Percentiles rank a stretch among this genome's conserved stretches.
Conservation (phyloP, 2,113 vertebrate species). For the Colossoma macropomum region DNA sequence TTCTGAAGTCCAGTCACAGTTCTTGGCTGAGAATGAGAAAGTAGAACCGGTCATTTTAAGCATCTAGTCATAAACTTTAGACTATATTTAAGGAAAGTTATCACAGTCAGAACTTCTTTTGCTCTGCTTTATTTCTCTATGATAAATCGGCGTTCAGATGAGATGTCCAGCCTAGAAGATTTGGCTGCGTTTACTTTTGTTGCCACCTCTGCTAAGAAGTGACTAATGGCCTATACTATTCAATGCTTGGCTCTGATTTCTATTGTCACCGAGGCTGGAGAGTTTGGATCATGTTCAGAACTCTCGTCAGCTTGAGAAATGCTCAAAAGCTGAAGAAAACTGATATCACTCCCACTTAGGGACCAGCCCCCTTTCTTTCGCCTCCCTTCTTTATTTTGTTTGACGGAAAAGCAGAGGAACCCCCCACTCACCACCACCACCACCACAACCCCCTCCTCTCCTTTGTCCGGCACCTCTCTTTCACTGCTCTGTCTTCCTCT, state of each 20-base stretch:
- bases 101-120: neutral
- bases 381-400: conserved; percentile 53
- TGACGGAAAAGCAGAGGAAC: conserved; percentile 55
- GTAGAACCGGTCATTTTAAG: neutral
- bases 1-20: neutral
- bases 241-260: conserved; percentile 25
- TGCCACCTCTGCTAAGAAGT: conserved; percentile 3
- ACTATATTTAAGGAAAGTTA: neutral
- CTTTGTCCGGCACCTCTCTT: conserved; percentile 60
- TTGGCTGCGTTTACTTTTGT: conserved; percentile 29
- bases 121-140: neutral
- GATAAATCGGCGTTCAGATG: conserved; percentile 20
- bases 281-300: conserved; percentile 53
- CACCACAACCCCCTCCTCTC: conserved; percentile 18
- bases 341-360: conserved; percentile 55
- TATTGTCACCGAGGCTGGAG: conserved; percentile 36
- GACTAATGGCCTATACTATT: conserved; percentile 43
- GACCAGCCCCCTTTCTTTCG: conserved; percentile 49
- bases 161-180: conserved; percentile 2
- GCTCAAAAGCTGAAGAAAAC: conserved; percentile 53
- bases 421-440: conserved; percentile 33
- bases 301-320: conserved; percentile 40
- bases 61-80: neutral
- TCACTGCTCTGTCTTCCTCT: conserved; percentile 56
- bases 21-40: neutral